Evolutionary conservation across 2,797 vertebrate species (phyloP), one percentile per base, ranked within the genome.

Genomic region (Malacoctenus gilli): DNA sequence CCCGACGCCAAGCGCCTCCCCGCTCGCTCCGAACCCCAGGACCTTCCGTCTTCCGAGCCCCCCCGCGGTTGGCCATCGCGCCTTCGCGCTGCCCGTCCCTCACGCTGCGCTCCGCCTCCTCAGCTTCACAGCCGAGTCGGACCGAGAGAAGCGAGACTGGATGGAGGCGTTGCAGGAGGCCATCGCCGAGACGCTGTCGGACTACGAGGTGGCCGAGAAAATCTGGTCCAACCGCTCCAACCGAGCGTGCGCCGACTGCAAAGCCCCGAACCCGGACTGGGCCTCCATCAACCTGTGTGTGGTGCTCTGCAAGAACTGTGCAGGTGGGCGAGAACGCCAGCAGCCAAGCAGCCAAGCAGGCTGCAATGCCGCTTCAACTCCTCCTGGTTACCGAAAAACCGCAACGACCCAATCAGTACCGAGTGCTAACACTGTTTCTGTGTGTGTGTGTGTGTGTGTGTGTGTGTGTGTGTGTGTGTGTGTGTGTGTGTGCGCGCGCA

Each of bases 191-290:
- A 97, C 92, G 2, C 93, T 98, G 54, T 98, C 96, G 0, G 96
- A 98, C 85, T 98, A 98, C 0, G 97, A 99, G 82, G 97, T 99
- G 77, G 97, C 95, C 0, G 96, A 99, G 87, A 98, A 99, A 90
- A 97, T 99, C 91, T 99, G 97, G 97, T 98, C 97, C 71, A 98
- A 99, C 89, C 91, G 94, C 58, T 94, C 94, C 55, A 99, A 99
- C 87, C 92, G 93, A 69, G 79, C 77, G 12, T 99, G 97, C 20
- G 95, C 96, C 0, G 96, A 99, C 86, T 98, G 97, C 66, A 91
- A 92, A 68, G 92, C 95, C 44, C 89, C 77, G 37, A 95, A 91
- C 68, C 96, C 97, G 0, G 97, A 98, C 89, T 99, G 97, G 97
- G 97, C 97, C 1, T 97, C 97, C 61, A 94, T 99, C 90, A 99